Base-by-base conservation (phyloP, 2,888 invertebrate species). In the Hyposoter didymator region DNA sequence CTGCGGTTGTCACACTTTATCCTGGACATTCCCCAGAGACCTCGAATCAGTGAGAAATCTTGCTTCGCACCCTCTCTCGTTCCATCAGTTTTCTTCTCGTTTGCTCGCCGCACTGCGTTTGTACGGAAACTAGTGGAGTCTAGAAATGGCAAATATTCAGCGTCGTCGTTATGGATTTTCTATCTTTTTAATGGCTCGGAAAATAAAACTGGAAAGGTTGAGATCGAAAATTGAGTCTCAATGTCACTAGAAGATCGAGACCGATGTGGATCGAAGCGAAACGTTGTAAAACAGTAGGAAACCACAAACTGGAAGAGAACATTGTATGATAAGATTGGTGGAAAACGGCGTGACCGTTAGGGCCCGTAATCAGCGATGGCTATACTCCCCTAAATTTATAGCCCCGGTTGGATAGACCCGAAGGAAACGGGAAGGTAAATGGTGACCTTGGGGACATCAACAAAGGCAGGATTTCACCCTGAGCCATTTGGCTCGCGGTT, bases 1-100 rank as follows among this genome's bases (percentile, higher is more conserved):
- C 78, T 79, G 78, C 39, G 78, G 78, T 74, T 74, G 78, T 74
- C 67, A 74, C 74, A 69, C 66, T 84, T 79, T 74, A 69, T 84
- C 74, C 67, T 70, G 49, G 83, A 69, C 67, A 79, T 28, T 2
- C 69, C 39, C 69, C 7, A 14, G 69, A 10, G 69, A 69, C 22
- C 69, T 43, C 39, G 43, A 39, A 67, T 22, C 67, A 67, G 22
- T n/a, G 22, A 35, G 8, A 67, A 45, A 22, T 43, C 22, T n/a
- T 43, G 7, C 39, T 67, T 55, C 55, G 67, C 45, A 22, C 45
- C 28, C 69, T 45, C 69, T 43, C 45, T 69, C 69, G 17, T 19
- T 12, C 69, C 45, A 5, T 47, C 69, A 28, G 10, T 45, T 45
- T 22, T 43, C 22, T 43, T 67, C 22, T 5, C 55, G 12, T 28